Conservation (phyloP, 2,113 vertebrate species). For the Engystomops pustulosus region DNA sequence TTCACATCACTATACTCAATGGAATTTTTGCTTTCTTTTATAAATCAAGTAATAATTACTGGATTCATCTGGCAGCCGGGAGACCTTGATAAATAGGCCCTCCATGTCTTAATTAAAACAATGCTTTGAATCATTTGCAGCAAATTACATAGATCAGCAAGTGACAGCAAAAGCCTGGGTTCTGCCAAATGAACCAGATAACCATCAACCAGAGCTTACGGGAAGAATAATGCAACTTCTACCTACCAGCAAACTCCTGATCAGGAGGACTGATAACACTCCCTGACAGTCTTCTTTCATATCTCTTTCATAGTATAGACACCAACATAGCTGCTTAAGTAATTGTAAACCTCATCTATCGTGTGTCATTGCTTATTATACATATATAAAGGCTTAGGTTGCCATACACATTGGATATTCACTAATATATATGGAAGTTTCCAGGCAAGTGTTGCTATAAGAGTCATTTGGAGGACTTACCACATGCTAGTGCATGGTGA, state of each 20-base stretch:
- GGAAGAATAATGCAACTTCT: constrained; percentile 52
- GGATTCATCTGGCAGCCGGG: constrained; percentile 26
- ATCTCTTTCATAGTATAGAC: constrained; percentile 16
- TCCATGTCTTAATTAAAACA: constrained; percentile 59
- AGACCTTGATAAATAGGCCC: constrained; percentile 54
- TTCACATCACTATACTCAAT: constrained; percentile 35
- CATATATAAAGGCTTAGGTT: no score
- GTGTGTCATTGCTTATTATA: no score
- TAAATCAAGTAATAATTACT: constrained; percentile 52
- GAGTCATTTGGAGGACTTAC: no score
- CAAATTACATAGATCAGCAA: constrained; percentile 57
- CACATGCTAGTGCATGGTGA: no score
- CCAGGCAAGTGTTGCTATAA: no score
- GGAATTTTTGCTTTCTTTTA: constrained; percentile 44
- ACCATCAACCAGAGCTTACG: constrained; percentile 34
- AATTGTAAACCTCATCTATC: background rate
- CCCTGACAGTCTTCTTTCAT: constrained; percentile 12
- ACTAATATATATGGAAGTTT: no score
- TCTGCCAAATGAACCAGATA: constrained; percentile 59
- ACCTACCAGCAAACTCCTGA: constrained; percentile 50
- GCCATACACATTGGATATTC: no score
- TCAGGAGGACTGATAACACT: constrained; percentile 47
- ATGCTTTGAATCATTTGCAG: constrained; percentile 56
- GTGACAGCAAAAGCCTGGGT: constrained; percentile 45
- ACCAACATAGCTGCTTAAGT: background rate